Evolutionary conservation across 2,113 vertebrate genomes (phyloP), one percentile per base, ranked within the genome.

Genomic region (Pungitius pungitius): DNA sequence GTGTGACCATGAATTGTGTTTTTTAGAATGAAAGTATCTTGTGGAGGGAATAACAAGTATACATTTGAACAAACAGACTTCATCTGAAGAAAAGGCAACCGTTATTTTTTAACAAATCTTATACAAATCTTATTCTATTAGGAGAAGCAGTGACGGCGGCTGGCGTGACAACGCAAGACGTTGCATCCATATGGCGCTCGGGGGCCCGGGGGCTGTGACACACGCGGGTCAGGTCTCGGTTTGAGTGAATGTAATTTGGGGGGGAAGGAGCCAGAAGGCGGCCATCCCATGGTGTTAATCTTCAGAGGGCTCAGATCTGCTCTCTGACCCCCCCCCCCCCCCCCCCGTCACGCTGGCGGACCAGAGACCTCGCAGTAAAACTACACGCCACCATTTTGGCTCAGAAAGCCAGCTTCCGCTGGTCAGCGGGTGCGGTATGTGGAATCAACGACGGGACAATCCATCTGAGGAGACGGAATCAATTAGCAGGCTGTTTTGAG

Each of bases 281-380:
- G 74, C 64, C 58, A 37, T 81, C 75, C 83, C 42, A 64, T 60
- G 64, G 83, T 72, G 85, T 87, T 90, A 84, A 89, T 90, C 88
- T 87, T 86, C 80, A 73, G 76, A 83, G 61, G 76, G 74, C 81
- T 85, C 71, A 22, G 73, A 83, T 83, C 76, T 86, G 82, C 70
- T 84, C 65, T 63, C 43, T 83, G 82, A 77, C 74, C 79, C 70
- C n/a, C n/a, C n/a, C n/a, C n/a, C n/a, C n/a, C n/a, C n/a, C n/a
- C n/a, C n/a, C n/a, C 55, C 62, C 12, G 69, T 81, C 69, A 72
- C 57, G 49, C 14, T 51, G 6, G 24, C 61, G 65, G 6, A 1
- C 24, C 17, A 63, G 54, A 17, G n/a, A 60, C 56, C 20, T 66
- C 3, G 6, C 20, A 17, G 56, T 24, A 47, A 78, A 74, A 43